phyloP scores from a whole-genome alignment of 2,888 invertebrate genomes.

The Polymixis flavicincta region DNA sequence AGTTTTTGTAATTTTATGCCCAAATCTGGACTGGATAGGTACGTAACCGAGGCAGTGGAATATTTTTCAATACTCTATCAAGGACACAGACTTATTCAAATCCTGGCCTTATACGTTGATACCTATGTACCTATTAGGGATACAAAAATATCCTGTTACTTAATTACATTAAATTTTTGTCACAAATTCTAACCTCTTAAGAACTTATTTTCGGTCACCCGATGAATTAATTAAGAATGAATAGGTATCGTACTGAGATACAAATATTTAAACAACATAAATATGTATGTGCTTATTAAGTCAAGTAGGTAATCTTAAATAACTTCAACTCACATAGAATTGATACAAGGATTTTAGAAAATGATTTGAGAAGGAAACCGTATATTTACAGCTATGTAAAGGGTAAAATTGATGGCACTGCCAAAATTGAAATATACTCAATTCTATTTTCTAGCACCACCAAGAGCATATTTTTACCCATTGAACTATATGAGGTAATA shows the following conservation, averaged over 20 bases:
- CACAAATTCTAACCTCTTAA: not conserved
- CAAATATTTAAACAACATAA: not conserved
- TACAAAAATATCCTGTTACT: conserved; percentile 2
- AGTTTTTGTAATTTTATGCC: not conserved
- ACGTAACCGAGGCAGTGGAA: not conserved
- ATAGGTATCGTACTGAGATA: conserved; percentile 2
- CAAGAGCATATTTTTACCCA: not conserved
- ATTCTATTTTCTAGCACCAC: not conserved
- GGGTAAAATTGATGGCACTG: not conserved
- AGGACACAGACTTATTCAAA: conserved; percentile 4
- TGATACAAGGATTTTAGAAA: not conserved
- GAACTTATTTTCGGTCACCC: conserved; percentile 1
- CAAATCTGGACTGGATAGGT: not conserved
- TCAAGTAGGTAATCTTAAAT: not conserved
- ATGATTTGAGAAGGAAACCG: not conserved
- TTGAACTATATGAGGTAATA: not conserved
- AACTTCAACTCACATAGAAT: not conserved
- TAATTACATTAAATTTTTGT: not conserved
- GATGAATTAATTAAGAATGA: conserved; percentile 3
- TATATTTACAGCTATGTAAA: not conserved
- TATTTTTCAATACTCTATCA: conserved; percentile 19
- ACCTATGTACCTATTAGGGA: not conserved
- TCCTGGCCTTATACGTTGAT: not conserved
- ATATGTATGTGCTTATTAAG: not conserved
- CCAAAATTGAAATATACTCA: not conserved